A percentile compares a stretch with the other conserved stretches of the same genome.
These are phyloP conservation scores for Syndactyla subalaris DNA, from an alignment of 2,797 vertebrate genomes.

Conservation along the genomic window DNA sequence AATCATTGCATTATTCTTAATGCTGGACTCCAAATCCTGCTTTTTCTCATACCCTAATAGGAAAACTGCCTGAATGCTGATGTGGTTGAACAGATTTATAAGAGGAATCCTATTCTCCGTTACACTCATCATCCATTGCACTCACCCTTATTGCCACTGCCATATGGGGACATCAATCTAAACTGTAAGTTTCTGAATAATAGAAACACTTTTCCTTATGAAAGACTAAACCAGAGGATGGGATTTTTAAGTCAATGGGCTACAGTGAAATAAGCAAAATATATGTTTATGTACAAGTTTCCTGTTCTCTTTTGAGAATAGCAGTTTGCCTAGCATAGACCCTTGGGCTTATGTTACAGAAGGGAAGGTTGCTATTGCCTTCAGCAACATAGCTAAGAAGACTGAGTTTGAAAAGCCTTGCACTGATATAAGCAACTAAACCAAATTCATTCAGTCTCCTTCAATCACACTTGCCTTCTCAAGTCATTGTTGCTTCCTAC, in stretches of 20 bases:
- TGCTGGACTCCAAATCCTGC: not conserved
- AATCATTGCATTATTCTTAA: not conserved
- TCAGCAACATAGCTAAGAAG: not conserved
- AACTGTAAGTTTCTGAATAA: constrained; percentile 78
- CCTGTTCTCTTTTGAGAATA: not conserved
- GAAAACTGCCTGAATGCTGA: constrained; percentile 95
- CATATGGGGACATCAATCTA: constrained; percentile 92
- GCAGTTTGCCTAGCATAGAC: not conserved
- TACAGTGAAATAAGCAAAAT: not conserved
- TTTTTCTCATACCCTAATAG: constrained; percentile 61
- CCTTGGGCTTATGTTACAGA: not conserved
- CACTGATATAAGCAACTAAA: not conserved
- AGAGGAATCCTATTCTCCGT: constrained; percentile 96
- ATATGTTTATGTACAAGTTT: not conserved
- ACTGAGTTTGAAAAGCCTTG: not conserved
- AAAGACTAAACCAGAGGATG: not conserved
- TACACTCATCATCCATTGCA: constrained; percentile 93
- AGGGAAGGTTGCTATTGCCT: not conserved
- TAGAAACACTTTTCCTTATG: not conserved
- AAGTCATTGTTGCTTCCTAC: not conserved
- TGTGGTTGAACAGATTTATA: constrained; percentile 97
- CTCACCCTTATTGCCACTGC: constrained; percentile 91
- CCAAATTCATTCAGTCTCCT: not conserved
- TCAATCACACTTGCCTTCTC: not conserved
- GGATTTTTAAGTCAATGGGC: not conserved